Evolutionary conservation across 1,140 invertebrate species (phyloP), one percentile per base, ranked within the genome.

Genomic region (Hyphantria cunea): DNA sequence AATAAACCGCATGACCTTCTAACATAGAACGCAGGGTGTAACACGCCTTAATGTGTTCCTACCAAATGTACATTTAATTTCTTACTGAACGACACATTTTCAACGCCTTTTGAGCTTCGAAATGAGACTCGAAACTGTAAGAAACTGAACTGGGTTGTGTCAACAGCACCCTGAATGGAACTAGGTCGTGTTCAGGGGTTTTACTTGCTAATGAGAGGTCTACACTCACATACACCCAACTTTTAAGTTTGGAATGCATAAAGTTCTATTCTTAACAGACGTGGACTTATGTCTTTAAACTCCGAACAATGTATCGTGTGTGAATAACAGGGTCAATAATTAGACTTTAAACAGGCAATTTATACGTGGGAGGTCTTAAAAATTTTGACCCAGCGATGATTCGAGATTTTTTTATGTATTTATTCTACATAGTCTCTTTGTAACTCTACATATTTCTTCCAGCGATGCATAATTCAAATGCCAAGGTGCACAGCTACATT

Each of bases 141-240:
- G 41, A 33, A 33, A 52, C 32, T 15, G 54, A 68, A 64, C 55
- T 64, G 17, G 66, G 66, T 64, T 68, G 41, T 34, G 61, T 68
- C 66, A 68, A 68, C 61, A 64, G 14, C 25, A 15, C 49, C 37
- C 50, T 68, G 60, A 68, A 64, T 50, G 60, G 11, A 49, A 64
- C 12, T 68, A 54, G 66, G 66, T 68, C 66, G 55, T 32, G 41
- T 33, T 51, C n/a, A 44, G 17, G 17, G 47, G 31, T 37, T 49
- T 33, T 39, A 41, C 41, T 56, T 17, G 13, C 17, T 52, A 58
- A 68, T 59, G 56, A 55, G 56, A 17, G 31, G 33, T 17, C 42
- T 48, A 25, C 55, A 58, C 32, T 8, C 49, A 48, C 32, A 58
- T 14, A 34, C 33, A 7, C 13, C 37, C 39, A 14, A 12, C 33